These are phyloP conservation scores for Naja naja DNA, from an alignment of 2,113 vertebrate genomes.

Conservation along the genomic window DNA sequence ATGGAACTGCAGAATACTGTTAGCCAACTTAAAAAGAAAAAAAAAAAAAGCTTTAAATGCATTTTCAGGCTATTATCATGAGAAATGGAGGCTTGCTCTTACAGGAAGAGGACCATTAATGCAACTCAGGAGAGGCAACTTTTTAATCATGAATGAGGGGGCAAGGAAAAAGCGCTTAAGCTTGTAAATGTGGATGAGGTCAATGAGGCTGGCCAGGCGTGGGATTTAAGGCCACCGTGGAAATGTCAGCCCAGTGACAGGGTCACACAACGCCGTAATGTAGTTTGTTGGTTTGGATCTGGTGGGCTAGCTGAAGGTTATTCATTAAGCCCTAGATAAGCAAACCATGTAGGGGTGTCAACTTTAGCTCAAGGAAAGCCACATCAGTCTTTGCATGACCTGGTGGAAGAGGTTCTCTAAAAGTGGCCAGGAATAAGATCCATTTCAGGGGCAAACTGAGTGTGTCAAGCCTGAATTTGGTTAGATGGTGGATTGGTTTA, in stretches of 20 bases:
- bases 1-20: neutral
- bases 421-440: neutral
- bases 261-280: neutral
- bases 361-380: neutral
- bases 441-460: neutral
- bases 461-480: neutral
- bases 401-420: neutral
- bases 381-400: neutral
- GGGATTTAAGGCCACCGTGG: neutral
- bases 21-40: neutral
- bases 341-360: neutral
- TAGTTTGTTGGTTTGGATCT: neutral
- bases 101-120: neutral
- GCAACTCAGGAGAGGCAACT: neutral
- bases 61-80: neutral
- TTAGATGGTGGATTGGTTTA: too few relatives aligned
- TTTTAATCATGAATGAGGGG: neutral
- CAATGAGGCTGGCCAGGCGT: neutral
- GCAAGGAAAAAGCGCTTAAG: neutral
- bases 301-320: neutral
- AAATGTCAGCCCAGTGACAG: neutral
- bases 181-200: neutral
- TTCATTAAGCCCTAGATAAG: neutral
- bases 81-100: neutral
- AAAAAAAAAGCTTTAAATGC: neutral